These are phyloP conservation scores for Drosophila antonietae DNA, from an alignment of 2,888 invertebrate species.

Conservation along the genomic window DNA sequence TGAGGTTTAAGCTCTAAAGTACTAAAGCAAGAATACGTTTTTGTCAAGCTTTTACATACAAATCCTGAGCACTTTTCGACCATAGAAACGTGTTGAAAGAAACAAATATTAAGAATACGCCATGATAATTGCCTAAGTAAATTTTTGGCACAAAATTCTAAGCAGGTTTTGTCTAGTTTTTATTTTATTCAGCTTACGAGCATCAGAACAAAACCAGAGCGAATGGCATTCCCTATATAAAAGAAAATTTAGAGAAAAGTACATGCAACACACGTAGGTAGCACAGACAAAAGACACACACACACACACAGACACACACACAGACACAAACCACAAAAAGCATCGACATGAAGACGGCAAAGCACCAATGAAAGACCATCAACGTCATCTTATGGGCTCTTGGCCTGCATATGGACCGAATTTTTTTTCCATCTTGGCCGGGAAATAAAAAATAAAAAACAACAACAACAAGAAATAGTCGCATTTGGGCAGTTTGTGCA, in stretches of 20 bases:
- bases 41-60: neutral
- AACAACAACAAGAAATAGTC: neutral
- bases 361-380: conserved; percentile 69
- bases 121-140: neutral
- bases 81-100: conserved; percentile 6
- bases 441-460: conserved; percentile 27
- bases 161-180: neutral
- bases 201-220: conserved; percentile 28
- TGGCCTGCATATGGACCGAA: conserved; percentile 26
- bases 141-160: neutral
- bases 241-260: conserved; percentile 21
- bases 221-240: conserved; percentile 7
- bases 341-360: conserved; percentile 51
- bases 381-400: conserved; percentile 60
- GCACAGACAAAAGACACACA: conserved; percentile 24
- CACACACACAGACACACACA: conserved; percentile 9
- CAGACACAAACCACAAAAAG: conserved; percentile 39
- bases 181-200: conserved; percentile 17
- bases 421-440: conserved; percentile 20
- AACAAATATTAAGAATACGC: neutral
- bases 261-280: conserved; percentile 52
- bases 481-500: conserved; percentile 51
- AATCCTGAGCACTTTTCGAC: neutral
- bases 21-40: neutral
- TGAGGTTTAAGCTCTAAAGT: too few species aligned